A percentile compares a stretch with the other conserved stretches of the same genome.
Conservation (phyloP, 37 sponge, comb jelly and placozoan species). For the Tethya wilhelma region DNA sequence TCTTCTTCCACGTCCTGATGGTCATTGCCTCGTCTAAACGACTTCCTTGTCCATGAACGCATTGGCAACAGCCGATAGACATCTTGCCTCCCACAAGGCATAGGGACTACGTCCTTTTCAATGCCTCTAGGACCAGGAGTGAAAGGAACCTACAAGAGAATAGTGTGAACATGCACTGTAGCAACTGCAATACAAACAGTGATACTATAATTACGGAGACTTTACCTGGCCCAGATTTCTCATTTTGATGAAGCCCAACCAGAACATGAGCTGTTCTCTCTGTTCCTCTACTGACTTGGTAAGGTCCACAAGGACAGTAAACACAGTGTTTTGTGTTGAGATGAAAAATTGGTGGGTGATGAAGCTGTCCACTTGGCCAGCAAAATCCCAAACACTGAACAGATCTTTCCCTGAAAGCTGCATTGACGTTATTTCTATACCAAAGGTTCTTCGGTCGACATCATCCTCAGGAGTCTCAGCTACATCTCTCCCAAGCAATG, state of each 20-base stretch:
- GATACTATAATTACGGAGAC: not conserved
- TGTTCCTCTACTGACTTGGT: slow-evolving; percentile 35
- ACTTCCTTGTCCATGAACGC: not conserved
- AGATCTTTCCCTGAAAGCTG: slow-evolving; percentile 48
- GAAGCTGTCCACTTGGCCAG: slow-evolving; percentile 78
- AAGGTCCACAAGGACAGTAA: slow-evolving; percentile 63
- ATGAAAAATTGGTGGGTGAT: slow-evolving; percentile 83
- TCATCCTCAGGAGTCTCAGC: slow-evolving; percentile 24
- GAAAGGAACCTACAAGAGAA: slow-evolving; percentile 12
- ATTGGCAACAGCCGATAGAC: not conserved
- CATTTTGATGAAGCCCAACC: slow-evolving; percentile 77
- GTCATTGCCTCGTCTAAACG: no score
- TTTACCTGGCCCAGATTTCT: slow-evolving; percentile 71
- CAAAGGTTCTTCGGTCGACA: slow-evolving; percentile 37
- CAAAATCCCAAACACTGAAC: slow-evolving; percentile 83
- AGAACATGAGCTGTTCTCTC: slow-evolving; percentile 43
- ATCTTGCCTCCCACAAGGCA: slow-evolving; percentile 5
- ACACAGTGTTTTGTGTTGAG: slow-evolving; percentile 74
- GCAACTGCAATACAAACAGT: not conserved
- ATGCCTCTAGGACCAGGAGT: not conserved
- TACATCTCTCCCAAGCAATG: slow-evolving; percentile 20
- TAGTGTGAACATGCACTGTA: not conserved
- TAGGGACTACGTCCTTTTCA: slow-evolving; percentile 22
- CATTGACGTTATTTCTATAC: slow-evolving; percentile 62
- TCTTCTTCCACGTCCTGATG: not conserved